phyloP scores from a whole-genome alignment of 2,113 vertebrate genomes.

The Oncorhynchus nerka region DNA sequence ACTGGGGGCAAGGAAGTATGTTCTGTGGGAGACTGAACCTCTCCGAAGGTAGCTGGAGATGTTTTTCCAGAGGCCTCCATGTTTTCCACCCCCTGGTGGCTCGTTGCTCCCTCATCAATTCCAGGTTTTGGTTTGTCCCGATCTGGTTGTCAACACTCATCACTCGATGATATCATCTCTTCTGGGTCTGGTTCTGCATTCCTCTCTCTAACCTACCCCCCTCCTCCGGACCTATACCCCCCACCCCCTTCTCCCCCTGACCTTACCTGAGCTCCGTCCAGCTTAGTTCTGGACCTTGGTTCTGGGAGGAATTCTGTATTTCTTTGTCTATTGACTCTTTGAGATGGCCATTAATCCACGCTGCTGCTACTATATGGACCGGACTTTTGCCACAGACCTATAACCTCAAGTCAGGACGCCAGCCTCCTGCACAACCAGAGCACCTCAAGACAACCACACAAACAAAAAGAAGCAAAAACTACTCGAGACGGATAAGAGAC shows the following conservation, averaged over 20 bases:
- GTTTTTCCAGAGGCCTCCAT: no score
- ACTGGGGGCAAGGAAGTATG: constrained; percentile 24
- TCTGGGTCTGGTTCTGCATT: constrained; percentile 22
- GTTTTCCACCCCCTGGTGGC: constrained; percentile 2
- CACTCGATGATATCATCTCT: constrained; percentile 1
- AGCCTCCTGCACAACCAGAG: constrained; percentile 61
- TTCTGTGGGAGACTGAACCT: constrained; percentile 27
- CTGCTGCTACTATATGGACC: constrained; percentile 80
- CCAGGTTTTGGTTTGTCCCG: neutral
- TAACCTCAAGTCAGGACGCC: constrained; percentile 73
- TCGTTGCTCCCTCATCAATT: neutral
- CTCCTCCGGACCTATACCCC: constrained; percentile 56
- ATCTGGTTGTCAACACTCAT: constrained; percentile 29
- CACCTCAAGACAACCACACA: constrained; percentile 45
- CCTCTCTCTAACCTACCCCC: neutral
- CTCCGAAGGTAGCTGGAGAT: constrained; percentile 19
- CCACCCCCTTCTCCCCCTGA: neutral
- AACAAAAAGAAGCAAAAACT: constrained; percentile 39
- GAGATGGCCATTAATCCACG: constrained; percentile 70
- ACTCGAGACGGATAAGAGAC: constrained; percentile 8
- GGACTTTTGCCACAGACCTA: constrained; percentile 77
- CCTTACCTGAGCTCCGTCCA: constrained; percentile 4
- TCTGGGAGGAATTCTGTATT: constrained; percentile 35
- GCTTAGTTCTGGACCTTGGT: constrained; percentile 21
- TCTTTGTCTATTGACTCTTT: constrained; percentile 65